These are phyloP conservation scores for Paelopatides confundens DNA, from an alignment of 53 echinoderm and acorn worm genomes.

Conservation along the genomic window DNA sequence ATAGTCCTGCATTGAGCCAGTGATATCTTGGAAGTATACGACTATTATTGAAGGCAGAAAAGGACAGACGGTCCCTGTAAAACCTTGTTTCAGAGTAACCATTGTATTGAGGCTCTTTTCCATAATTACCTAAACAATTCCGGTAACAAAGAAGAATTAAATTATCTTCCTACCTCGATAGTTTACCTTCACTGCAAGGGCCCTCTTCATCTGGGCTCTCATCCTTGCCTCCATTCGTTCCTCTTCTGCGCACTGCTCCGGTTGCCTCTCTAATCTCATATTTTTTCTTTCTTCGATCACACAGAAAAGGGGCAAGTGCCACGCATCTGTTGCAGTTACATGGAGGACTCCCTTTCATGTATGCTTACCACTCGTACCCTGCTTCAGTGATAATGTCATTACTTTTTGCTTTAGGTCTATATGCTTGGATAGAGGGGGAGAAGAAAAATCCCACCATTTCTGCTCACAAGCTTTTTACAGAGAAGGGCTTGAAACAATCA, in stretches of 20 bases:
- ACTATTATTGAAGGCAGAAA: no score
- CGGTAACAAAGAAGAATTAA: no score
- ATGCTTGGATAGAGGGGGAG: not conserved
- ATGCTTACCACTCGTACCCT: constrained; percentile 48
- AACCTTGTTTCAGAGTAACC: no score
- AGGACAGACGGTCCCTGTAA: no score
- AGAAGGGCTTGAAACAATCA: constrained; percentile 18
- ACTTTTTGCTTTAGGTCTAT: constrained; percentile 32
- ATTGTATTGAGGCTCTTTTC: no score
- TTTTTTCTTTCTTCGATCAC: constrained; percentile 60
- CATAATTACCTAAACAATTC: no score
- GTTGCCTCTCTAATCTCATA: constrained; percentile 14
- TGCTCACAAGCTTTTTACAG: constrained; percentile 8
- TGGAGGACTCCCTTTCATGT: constrained; percentile 68
- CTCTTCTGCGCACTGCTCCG: not conserved
- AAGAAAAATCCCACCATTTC: constrained; percentile 8
- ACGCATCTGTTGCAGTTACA: constrained; percentile 70
- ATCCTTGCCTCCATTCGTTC: not conserved
- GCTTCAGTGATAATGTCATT: constrained; percentile 29
- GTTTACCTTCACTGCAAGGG: not conserved
- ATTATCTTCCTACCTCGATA: no score
- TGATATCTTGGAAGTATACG: no score
- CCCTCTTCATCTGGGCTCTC: not conserved
- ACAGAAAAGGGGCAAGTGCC: constrained; percentile 66
- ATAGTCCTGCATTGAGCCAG: no score